phyloP scores from a whole-genome alignment of 2,888 invertebrate genomes.

The Cerastis leucographa region DNA sequence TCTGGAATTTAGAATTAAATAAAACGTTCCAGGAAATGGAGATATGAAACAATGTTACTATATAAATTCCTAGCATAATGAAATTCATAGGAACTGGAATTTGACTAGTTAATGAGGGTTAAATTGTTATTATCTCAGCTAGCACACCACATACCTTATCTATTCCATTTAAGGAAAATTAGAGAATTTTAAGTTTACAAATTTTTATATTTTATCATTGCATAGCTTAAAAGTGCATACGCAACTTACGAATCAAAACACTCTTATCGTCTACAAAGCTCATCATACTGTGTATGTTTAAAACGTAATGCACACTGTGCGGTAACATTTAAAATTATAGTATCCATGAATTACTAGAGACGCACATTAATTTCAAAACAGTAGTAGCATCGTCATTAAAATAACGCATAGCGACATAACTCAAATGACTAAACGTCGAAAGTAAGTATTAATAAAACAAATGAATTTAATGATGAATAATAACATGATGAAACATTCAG shows the following conservation, averaged over 20 bases:
- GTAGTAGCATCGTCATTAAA: slow-evolving; percentile 61
- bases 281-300: too few relatives aligned
- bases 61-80: background rate
- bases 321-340: slow-evolving; percentile 13
- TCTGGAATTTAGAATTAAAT: slow-evolving; percentile 21
- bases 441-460: slow-evolving; percentile 60
- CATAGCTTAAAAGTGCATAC: background rate
- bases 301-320: background rate
- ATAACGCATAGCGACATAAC: slow-evolving; percentile 56
- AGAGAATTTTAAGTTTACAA: background rate
- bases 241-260: background rate
- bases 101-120: background rate
- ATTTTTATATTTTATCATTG: background rate
- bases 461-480: slow-evolving; percentile 65
- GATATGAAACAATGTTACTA: background rate
- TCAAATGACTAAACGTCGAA: slow-evolving; percentile 56
- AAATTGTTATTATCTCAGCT: background rate
- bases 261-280: background rate
- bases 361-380: slow-evolving; percentile 47
- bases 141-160: background rate
- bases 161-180: background rate
- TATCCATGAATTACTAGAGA: slow-evolving; percentile 42
- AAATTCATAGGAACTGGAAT: background rate
- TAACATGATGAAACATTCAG: slow-evolving; percentile 57
- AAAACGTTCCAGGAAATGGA: background rate